These are phyloP conservation scores for Dorcus parallelipipedus DNA, from an alignment of 2,888 invertebrate species.

Conservation along the genomic window DNA sequence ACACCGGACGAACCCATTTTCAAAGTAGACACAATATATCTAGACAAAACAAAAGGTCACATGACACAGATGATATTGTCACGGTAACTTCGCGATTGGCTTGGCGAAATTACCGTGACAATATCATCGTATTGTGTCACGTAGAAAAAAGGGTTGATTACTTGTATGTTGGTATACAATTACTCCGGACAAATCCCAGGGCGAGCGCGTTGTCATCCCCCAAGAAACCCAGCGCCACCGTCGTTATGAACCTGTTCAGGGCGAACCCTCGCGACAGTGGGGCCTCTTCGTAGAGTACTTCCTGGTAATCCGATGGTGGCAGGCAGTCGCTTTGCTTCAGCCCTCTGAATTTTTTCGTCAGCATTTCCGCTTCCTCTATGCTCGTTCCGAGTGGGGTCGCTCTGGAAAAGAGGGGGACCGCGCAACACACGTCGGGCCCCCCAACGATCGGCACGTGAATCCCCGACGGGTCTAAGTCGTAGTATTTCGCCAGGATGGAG, in stretches of 20 bases:
- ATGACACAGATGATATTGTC: too few species aligned
- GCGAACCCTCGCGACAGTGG: conserved; percentile 35
- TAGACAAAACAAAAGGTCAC: conserved; percentile 17
- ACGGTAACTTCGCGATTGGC: too few species aligned
- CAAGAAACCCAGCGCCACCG: conserved; percentile 40
- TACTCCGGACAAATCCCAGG: conserved; percentile 39
- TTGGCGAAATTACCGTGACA: too few species aligned
- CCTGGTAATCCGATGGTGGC: not conserved
- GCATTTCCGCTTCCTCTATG: conserved; percentile 33
- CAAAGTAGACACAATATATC: conserved; percentile 45
- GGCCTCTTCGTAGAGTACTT: conserved; percentile 12
- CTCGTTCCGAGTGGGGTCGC: conserved; percentile 50
- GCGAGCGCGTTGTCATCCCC: conserved; percentile 37
- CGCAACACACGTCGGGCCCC: conserved; percentile 63
- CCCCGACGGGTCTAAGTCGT: conserved; percentile 55
- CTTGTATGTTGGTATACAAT: conserved; percentile 37
- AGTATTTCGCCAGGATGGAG: conserved; percentile 58
- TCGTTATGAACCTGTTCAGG: conserved; percentile 38
- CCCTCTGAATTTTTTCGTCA: conserved; percentile 20
- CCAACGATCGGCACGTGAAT: conserved; percentile 63
- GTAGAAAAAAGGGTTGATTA: conserved; percentile 15
- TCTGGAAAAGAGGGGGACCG: conserved; percentile 63
- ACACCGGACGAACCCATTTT: conserved; percentile 52
- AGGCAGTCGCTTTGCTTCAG: conserved; percentile 10
- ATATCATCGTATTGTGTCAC: not conserved